phyloP scores from a whole-genome alignment of 1,140 invertebrate species.

The Vanessa atalanta region DNA sequence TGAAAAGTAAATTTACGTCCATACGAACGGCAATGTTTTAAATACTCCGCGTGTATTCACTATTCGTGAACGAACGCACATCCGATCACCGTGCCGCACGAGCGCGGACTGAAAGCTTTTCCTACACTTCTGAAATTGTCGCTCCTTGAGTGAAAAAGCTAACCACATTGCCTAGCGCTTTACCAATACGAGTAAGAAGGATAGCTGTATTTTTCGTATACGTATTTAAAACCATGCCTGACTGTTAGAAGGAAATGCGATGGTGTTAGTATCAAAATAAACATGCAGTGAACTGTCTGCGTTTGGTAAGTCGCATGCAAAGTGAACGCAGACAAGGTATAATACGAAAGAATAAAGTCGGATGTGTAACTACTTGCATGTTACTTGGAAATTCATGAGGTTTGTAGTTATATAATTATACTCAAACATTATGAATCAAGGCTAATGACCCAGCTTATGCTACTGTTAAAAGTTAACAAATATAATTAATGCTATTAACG shows the following conservation, averaged over 20 bases:
- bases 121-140: conserved; percentile 56
- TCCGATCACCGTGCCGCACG: conserved; percentile 61
- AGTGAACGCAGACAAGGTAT: conserved; percentile 6
- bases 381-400: not conserved
- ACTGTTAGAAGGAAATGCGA: conserved; percentile 63
- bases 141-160: conserved; percentile 56
- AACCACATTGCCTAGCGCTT: conserved; percentile 38
- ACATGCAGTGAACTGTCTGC: conserved; percentile 59
- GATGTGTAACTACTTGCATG: not conserved
- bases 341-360: not conserved
- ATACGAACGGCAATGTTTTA: conserved; percentile 50
- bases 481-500: conserved; percentile 24
- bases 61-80: conserved; percentile 44
- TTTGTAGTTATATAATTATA: not conserved
- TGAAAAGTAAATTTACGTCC: conserved; percentile 41
- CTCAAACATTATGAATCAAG: not conserved
- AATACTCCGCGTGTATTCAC: conserved; percentile 49
- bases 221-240: conserved; percentile 43
- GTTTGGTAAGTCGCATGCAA: conserved; percentile 40
- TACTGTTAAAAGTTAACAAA: conserved; percentile 11
- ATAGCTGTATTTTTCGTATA: conserved; percentile 35
- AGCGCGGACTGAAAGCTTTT: conserved; percentile 73
- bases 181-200: conserved; percentile 48
- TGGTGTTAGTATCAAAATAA: conserved; percentile 72
- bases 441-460: conserved; percentile 13